A percentile compares a stretch with the other conserved stretches of the same genome.
These are phyloP conservation scores for Crotophaga sulcirostris DNA, from an alignment of 2,113 vertebrate genomes.

Conservation along the genomic window DNA sequence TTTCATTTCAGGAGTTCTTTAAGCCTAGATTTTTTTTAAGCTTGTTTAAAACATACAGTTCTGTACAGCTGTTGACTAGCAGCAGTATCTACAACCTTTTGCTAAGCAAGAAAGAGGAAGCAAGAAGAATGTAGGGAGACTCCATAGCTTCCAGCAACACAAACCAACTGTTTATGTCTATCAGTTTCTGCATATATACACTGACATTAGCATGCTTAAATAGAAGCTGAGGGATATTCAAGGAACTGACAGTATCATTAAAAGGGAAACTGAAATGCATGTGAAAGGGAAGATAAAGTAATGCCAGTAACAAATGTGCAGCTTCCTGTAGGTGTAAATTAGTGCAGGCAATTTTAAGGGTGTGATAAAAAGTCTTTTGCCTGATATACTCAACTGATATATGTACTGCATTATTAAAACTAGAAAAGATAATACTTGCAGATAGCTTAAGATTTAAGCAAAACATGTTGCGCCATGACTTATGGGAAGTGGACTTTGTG, in stretches of 20 bases:
- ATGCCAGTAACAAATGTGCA: background rate
- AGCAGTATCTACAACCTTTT: background rate
- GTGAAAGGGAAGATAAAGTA: background rate
- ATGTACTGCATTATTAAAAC: background rate
- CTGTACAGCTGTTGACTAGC: background rate
- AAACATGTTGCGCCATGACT: background rate
- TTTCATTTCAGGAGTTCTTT: constrained; percentile 36
- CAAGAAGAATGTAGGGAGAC: background rate
- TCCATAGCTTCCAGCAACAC: background rate
- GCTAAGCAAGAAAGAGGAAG: background rate
- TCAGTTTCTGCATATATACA: background rate
- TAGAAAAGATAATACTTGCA: background rate
- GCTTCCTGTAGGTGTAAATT: constrained; percentile 29
- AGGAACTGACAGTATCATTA: background rate
- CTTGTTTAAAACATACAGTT: background rate
- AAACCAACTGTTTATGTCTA: background rate
- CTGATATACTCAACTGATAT: background rate
- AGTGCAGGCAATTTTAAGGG: background rate
- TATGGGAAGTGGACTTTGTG: background rate
- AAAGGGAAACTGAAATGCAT: background rate
- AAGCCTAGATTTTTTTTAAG: background rate
- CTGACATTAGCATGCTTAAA: background rate
- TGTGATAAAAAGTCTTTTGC: background rate
- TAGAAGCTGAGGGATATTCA: background rate
- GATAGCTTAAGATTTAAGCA: background rate